Base-by-base conservation (phyloP, 2,888 invertebrate species). In the Coleophora deauratella region DNA sequence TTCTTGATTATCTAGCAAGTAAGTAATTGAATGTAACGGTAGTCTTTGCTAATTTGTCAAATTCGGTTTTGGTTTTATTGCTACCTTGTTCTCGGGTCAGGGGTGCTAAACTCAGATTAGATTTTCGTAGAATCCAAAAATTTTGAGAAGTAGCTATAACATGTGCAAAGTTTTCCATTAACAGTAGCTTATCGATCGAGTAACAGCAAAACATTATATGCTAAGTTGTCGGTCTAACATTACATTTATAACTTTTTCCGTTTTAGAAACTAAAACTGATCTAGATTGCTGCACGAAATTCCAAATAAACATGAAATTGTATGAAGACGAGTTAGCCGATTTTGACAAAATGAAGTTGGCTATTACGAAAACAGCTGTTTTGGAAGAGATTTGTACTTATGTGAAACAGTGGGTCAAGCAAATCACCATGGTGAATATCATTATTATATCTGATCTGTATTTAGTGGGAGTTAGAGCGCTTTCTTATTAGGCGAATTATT, bases 381-480 rank as follows among this genome's bases (percentile, higher is more conserved):
- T 93, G 7, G 74, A 85, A 47, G 80, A 87, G 58, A 88, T 91
- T 1, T 93, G 93, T 60, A 68, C 82, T 3, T 88, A 74, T 52
- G 91, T 93, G 3, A 86, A 88, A 42, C 79, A 86, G 46, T 94
- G 94, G 94, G 84, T 90, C 46, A 90, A 88, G 55, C 88, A 90
- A 59, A 91, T 94, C 52, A 91, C 93, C 65, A 88, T 88, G 73
- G 93, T 92, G 65, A 70, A 62, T 38, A 36, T 28, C 27, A n/a
- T 21, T 4, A 6, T 21, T 21, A 21, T 21, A 21, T 6, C 3
- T 21, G 3, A 21, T 21, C n/a, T n/a, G n/a, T n/a, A n/a, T n/a
- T n/a, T n/a, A n/a, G n/a, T n/a, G n/a, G n/a, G n/a, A n/a, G n/a
- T n/a, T n/a, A n/a, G n/a, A n/a, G n/a, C n/a, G n/a, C n/a, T n/a